Evolutionary conservation across 2,113 vertebrate genomes (phyloP), one percentile per base, ranked within the genome.

Genomic region (Sander lucioperca): DNA sequence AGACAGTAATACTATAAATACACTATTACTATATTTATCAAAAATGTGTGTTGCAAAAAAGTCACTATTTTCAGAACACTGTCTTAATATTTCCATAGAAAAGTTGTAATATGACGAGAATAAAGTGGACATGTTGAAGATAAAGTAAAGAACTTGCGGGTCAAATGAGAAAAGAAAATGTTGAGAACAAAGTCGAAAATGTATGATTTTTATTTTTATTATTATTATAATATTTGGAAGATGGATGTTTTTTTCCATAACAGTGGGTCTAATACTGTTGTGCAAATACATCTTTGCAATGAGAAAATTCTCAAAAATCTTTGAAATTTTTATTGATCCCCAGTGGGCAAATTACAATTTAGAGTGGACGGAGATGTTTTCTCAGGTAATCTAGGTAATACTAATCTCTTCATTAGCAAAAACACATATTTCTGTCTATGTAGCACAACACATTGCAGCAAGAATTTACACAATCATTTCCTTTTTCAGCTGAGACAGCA

Each of bases 401-500:
- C 25, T 30, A 21, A 47, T 23, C 57, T 18, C 13, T 33, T 57
- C 7, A 62, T 57, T 45, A 73, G 57, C 45, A 53, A 56, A 58
- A 43, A 23, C 12, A 27, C 0, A 47, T 30, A 19, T 47, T 50
- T 57, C 21, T 36, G 4, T 61, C 21, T 50, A n/a, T 36, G 19
- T 14, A 73, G 56, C 18, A 48, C n/a, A 75, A 77, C 30, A 56
- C 54, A 48, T 33, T 36, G 27, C 68, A 65, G 47, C 48, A 12
- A 6, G 0, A 25, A 45, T 47, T 45, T 51, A 33, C 68, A 68
- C 61, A 68, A 25, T 61, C 6, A 19, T 45, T 65, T 54, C 2
- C 0, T 54, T 16, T 65, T 88, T 23, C 47, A 71, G 58, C 48
- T 64, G 78, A 87, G 27, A n/a, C 64, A 67, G 79, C 77, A 81